A percentile compares a stretch with the other conserved stretches of the same genome.
phyloP scores from a whole-genome alignment of 2,888 invertebrate genomes.

The Sericinus montela region DNA sequence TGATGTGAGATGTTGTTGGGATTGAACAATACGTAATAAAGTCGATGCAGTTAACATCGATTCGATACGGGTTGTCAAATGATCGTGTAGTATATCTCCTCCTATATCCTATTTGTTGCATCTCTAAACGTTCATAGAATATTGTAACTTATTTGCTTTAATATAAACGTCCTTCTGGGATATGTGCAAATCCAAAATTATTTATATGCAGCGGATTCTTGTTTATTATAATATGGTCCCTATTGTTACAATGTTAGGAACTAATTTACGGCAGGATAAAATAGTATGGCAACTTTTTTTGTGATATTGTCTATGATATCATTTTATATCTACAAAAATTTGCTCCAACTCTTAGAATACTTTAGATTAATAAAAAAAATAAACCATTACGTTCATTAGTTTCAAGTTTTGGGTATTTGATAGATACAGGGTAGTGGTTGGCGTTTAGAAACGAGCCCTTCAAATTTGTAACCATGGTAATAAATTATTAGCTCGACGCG shows the following conservation, averaged over 20 bases:
- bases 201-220: too few species aligned
- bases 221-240: too few species aligned
- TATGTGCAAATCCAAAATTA: too few species aligned
- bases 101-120: not conserved
- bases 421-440: conserved; percentile 50
- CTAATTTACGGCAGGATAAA: not conserved
- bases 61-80: conserved; percentile 1
- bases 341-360: conserved; percentile 45
- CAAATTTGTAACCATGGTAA: conserved; percentile 45
- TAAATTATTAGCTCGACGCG: conserved; percentile 25
- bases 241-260: too few species aligned
- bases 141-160: not conserved
- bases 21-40: not conserved
- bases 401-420: not conserved
- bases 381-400: too few species aligned
- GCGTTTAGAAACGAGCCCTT: conserved; percentile 61
- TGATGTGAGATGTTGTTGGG: not conserved
- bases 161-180: not conserved
- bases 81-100: not conserved
- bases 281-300: not conserved
- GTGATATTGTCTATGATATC: not conserved
- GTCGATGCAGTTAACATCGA: not conserved
- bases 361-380: too few species aligned
- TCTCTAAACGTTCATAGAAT: too few species aligned
- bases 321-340: too few species aligned